Evolutionary conservation across 2,888 invertebrate species (phyloP).

Genomic region (Oligia latruncula): DNA sequence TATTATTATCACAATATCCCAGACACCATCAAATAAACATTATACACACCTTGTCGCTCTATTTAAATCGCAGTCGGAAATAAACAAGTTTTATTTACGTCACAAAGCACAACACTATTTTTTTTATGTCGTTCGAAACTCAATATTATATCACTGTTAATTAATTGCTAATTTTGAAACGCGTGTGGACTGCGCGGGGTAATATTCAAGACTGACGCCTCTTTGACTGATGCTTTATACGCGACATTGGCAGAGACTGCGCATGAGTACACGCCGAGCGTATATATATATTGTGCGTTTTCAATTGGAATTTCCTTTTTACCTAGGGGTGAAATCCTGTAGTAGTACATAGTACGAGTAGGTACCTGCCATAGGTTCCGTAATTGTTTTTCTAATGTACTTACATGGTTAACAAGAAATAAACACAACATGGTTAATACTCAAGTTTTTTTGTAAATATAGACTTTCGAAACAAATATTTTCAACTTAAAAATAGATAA

Average conservation of each 20-base stretch:
- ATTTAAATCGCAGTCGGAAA: slow-evolving; percentile 39
- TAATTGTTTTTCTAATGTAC: neutral
- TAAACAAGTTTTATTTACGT: slow-evolving; percentile 44
- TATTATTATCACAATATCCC: slow-evolving; percentile 1
- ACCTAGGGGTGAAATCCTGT: neutral
- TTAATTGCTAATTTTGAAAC: slow-evolving; percentile 44
- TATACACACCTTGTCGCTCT: slow-evolving; percentile 61
- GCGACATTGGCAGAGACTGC: slow-evolving; percentile 78
- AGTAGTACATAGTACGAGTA: neutral
- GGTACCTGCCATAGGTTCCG: neutral
- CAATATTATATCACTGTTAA: slow-evolving; percentile 58
- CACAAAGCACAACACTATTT: slow-evolving; percentile 56
- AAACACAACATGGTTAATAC: too few relatives aligned
- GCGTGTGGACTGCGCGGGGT: slow-evolving; percentile 66
- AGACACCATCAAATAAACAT: neutral
- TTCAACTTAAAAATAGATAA: too few relatives aligned
- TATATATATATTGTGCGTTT: slow-evolving; percentile 67
- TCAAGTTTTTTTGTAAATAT: neutral
- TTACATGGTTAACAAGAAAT: neutral
- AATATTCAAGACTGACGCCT: slow-evolving; percentile 70
- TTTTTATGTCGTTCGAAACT: slow-evolving; percentile 32
- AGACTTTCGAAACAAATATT: neutral
- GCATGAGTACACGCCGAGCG: slow-evolving; percentile 62
- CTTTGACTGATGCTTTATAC: slow-evolving; percentile 33
- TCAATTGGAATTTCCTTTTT: slow-evolving; percentile 35